Base-by-base conservation (phyloP, 53 echinoderm and acorn worm species). In the Stichopus horrens region DNA sequence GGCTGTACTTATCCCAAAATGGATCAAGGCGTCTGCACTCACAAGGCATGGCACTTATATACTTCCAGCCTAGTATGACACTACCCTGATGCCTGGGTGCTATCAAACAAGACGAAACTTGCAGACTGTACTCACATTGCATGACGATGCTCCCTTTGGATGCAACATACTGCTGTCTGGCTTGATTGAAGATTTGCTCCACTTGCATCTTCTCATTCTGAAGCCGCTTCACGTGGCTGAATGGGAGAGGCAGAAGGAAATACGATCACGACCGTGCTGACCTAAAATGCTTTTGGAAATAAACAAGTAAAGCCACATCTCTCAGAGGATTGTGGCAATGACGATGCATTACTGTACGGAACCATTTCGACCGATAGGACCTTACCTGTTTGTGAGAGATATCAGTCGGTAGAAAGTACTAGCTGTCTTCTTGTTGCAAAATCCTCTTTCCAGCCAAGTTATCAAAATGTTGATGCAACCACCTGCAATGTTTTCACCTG, bases 391-490 rank as follows among this genome's bases (percentile, higher is more conserved):
- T 73, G 91, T 74, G 11, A 88, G 79, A 65, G 94, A 90, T 23
- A 96, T 89, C 18, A 96, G 76, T 52, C 93, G 78, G 83, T 93
- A 96, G 90, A 96, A 96, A 13, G 83, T 90, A 23, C 88, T 88
- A 4, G 96, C 81, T 1, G 92, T 92, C 53, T 88, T 92, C 84
- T 96, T 96, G 87, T 88, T 89, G 78, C 96, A 96, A 66, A 95
- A 93, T 5, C 96, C 96, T 91, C 93, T 86, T 76, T 96, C 96
- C 76, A 96, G 60, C 96, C 96, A 96, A 1, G 90, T 88, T 23
- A 94, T 89, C 53, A 96, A 75, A 8, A 90, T 79, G 9, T 91
- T 76, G 5, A 91, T 81, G 1, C 94, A 90, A 19, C 88, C 59
- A 5, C 92, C 82, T 71, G 94, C 94, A 5, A 89, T 60, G 53